Percentiles rank a stretch among this genome's conserved stretches.
Conservation (phyloP, 2,888 invertebrate genomes). For the Octodonta nipae region DNA sequence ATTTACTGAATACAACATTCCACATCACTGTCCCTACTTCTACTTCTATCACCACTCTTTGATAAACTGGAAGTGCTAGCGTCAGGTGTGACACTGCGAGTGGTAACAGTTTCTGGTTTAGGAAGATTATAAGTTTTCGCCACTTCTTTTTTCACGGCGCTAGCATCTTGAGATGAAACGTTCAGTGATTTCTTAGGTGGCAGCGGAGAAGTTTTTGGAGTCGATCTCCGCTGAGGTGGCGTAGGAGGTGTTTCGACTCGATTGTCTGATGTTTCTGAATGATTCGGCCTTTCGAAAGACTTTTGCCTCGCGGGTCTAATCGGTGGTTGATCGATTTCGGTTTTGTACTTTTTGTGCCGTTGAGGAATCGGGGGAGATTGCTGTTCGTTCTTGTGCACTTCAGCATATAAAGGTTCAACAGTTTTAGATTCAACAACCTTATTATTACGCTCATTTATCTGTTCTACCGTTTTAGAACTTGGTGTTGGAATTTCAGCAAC, state of each 20-base stretch:
- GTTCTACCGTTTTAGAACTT: constrained; percentile 9
- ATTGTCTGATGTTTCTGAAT: background rate
- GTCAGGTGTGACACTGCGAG: constrained; percentile 3
- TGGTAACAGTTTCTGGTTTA: constrained; percentile 13
- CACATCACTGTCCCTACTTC: constrained; percentile 23
- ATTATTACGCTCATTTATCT: background rate
- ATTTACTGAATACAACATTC: constrained; percentile 29
- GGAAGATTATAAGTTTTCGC: constrained; percentile 19
- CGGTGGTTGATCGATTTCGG: background rate
- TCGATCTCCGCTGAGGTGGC: constrained; percentile 18
- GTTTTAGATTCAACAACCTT: constrained; percentile 5
- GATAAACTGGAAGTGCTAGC: background rate
- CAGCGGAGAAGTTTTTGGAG: constrained; percentile 20
- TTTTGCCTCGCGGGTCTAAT: background rate
- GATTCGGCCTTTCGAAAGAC: background rate
- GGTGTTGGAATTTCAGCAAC: constrained; percentile 3
- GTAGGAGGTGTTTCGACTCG: background rate
- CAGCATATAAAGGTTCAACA: constrained; percentile 21
- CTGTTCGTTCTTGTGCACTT: constrained; percentile 14
- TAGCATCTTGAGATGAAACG: constrained; percentile 3
- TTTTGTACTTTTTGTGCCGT: constrained; percentile 2
- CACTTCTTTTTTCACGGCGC: constrained; percentile 14
- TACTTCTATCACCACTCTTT: constrained; percentile 7
- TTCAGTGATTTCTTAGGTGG: constrained; percentile 18
- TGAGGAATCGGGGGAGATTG: background rate